These are phyloP conservation scores for Xiphorhynchus erythropygius DNA, from an alignment of 2,797 vertebrate genomes.

Conservation along the genomic window DNA sequence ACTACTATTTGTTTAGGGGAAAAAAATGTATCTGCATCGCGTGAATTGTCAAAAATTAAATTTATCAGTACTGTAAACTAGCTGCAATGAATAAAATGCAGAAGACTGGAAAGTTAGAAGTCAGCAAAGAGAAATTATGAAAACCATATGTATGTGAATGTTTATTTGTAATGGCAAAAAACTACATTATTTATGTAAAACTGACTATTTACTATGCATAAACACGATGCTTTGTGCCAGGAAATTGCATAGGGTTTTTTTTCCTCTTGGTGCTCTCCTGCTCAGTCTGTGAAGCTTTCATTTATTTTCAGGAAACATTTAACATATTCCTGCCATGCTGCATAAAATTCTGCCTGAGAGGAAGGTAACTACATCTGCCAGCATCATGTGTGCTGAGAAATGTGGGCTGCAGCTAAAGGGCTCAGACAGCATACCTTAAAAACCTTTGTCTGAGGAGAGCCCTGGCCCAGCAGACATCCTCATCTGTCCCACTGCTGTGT, in stretches of 20 bases:
- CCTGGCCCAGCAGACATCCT: background rate
- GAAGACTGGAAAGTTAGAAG: background rate
- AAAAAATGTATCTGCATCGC: background rate
- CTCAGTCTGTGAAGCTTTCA: background rate
- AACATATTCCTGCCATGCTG: background rate
- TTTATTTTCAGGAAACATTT: background rate
- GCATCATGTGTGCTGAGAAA: background rate
- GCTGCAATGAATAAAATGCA: background rate
- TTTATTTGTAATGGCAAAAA: background rate
- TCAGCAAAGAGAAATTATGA: background rate
- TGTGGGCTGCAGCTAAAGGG: background rate
- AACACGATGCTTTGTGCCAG: background rate
- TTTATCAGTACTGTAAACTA: background rate
- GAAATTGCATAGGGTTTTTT: background rate
- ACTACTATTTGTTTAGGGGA: background rate
- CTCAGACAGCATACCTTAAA: background rate
- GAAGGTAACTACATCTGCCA: background rate
- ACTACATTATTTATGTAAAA: background rate
- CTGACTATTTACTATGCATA: background rate
- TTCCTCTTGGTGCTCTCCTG: background rate
- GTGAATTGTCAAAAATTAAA: background rate
- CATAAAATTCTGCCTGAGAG: background rate
- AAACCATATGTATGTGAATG: background rate
- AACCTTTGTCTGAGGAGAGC: background rate
- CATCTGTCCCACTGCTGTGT: background rate